Percentiles rank a stretch among this genome's conserved stretches.
Conservation (phyloP, 2,797 vertebrate species). For the Lophius americanus region DNA sequence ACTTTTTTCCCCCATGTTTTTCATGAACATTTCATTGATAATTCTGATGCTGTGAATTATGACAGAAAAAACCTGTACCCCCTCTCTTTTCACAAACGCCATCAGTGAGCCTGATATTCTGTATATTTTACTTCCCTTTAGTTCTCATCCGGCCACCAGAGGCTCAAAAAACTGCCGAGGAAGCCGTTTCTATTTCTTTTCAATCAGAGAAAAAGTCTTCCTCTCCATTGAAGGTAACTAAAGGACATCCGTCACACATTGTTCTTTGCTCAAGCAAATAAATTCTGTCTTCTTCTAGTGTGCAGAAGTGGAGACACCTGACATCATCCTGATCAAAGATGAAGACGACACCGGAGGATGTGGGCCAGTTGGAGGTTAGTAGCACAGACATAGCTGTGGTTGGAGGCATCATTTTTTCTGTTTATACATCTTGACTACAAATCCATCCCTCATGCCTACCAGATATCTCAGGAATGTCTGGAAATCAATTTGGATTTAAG, state of each 20-base stretch:
- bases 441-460: too few species aligned
- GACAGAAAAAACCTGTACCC: not conserved
- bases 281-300: constrained; percentile 36
- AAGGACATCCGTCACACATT: too few species aligned
- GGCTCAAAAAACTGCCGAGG: constrained; percentile 21
- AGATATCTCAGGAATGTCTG: too few species aligned
- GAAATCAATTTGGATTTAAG: too few species aligned
- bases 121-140: constrained; percentile 25
- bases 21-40: not conserved
- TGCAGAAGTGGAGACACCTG: constrained; percentile 60
- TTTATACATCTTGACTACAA: not conserved
- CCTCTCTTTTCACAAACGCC: not conserved
- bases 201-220: constrained; percentile 29
- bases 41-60: not conserved
- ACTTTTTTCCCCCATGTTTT: too few species aligned
- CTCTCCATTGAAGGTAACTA: constrained; percentile 48
- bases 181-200: constrained; percentile 31
- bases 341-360: constrained; percentile 71
- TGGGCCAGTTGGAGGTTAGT: constrained; percentile 49
- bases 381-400: too few species aligned
- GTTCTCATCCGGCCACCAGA: constrained; percentile 48
- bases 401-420: too few species aligned
- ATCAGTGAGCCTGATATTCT: not conserved
- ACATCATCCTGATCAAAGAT: constrained; percentile 80
- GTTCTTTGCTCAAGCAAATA: not conserved